phyloP scores from a whole-genome alignment of 2,888 invertebrate species.

The Latheticus oryzae region DNA sequence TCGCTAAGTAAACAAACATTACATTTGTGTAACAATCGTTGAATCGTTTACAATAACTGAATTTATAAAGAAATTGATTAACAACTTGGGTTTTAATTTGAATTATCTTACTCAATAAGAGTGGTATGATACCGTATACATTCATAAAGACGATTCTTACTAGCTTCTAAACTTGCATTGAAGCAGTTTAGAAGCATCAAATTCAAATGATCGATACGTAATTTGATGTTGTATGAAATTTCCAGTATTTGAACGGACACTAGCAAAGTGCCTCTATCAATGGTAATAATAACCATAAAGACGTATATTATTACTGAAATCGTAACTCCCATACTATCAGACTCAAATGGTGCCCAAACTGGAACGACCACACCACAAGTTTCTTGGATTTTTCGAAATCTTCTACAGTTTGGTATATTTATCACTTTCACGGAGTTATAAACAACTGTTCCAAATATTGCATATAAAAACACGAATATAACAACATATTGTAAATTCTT shows the following conservation, averaged over 20 bases:
- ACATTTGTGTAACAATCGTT: slow-evolving; percentile 1
- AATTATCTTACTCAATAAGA: slow-evolving; percentile 6
- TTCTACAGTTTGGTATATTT: slow-evolving; percentile 1
- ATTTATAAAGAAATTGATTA: not conserved
- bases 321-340: not conserved
- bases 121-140: slow-evolving; percentile 11
- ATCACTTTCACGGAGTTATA: slow-evolving; percentile 2
- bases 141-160: not conserved
- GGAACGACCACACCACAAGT: slow-evolving; percentile 4
- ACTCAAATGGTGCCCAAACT: slow-evolving; percentile 1
- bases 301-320: not conserved
- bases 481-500: not conserved
- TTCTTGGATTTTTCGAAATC: not conserved
- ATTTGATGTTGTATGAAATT: slow-evolving; percentile 1
- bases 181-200: slow-evolving; percentile 7
- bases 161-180: not conserved
- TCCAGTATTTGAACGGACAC: slow-evolving; percentile 16
- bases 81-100: no score
- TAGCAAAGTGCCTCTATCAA: not conserved
- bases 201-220: slow-evolving; percentile 4
- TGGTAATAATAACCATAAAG: not conserved
- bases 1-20: slow-evolving; percentile 2
- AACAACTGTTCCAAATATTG: not conserved
- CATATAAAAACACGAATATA: not conserved
- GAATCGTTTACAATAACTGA: not conserved